These are phyloP conservation scores for Luffia ferchaultella DNA, from an alignment of 2,888 invertebrate genomes.

Conservation along the genomic window DNA sequence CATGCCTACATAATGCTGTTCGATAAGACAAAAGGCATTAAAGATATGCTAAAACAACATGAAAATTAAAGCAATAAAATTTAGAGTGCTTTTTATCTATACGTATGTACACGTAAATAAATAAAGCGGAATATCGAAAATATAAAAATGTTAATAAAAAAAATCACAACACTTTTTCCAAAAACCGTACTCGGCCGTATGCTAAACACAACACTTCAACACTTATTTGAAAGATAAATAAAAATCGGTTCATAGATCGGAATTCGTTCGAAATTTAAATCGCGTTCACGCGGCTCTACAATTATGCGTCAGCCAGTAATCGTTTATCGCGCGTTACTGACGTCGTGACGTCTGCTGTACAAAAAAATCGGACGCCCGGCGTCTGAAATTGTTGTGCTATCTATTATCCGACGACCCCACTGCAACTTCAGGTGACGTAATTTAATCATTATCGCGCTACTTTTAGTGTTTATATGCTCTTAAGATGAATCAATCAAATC, in stretches of 20 bases:
- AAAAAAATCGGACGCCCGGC: constrained; percentile 2
- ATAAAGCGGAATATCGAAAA: not conserved
- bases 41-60: not conserved
- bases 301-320: constrained; percentile 36
- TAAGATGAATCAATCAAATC: too few relatives aligned
- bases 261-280: constrained; percentile 13
- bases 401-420: constrained; percentile 6
- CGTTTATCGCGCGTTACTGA: constrained; percentile 47
- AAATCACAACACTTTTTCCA: not conserved
- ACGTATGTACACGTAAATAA: not conserved
- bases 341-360: constrained; percentile 29
- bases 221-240: not conserved
- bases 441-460: constrained; percentile 2
- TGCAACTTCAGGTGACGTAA: constrained; percentile 18
- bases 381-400: constrained; percentile 26
- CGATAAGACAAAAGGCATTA: not conserved
- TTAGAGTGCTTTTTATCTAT: not conserved
- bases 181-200: not conserved
- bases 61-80: not conserved
- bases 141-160: too few relatives aligned
- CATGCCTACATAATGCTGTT: not conserved
- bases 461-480: constrained; percentile 4
- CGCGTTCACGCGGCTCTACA: constrained; percentile 18
- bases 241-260: not conserved
- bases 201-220: not conserved